Base-by-base conservation (phyloP, 2,113 vertebrate genomes). In the Anoura caudifer region DNA sequence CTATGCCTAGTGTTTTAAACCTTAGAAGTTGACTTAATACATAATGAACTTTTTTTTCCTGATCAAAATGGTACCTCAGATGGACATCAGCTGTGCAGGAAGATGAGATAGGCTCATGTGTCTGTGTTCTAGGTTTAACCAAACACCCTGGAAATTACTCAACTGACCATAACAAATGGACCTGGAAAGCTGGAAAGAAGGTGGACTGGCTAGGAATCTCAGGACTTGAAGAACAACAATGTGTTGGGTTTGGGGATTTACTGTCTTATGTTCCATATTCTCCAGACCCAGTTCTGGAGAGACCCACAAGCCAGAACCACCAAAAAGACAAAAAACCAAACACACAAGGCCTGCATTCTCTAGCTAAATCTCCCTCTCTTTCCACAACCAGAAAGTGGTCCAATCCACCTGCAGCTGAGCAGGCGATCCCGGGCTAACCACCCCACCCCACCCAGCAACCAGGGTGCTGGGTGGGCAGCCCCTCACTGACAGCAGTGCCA, bases 371-470 rank as follows among this genome's bases (percentile, higher is more conserved):
- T 11, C 12, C 19, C 28, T 31, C 19, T 77, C n/a, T 45, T 36
- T 89, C 38, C 33, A 65, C 47, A 86, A 26, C n/a, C 59, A 50
- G 22, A 24, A 73, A 75, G 52, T 14, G 20, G 45, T 26, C 38
- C 10, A 3, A 13, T 0, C 20, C 2, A 28, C 20, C 24, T 59
- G 15, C 6, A 4, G 6, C 79, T 4, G 11, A 77, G 16, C 61
- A 36, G 38, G 1, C 14, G 61, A 1, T 4, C 10, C 43, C 19
- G 7, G 41, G 61, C 12, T 59, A 31, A 1, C 24, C 28, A 1
- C 24, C 28, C 19, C n/a, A 3, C 36, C 31, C 0, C 19, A 11
- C 1, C 19, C 19, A 17, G 17, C 15, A 15, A 17, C 9, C 17
- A 63, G 50, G 33, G 56, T 15, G 7, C 54, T 7, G 16, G 16